phyloP scores from a whole-genome alignment of 2,888 invertebrate genomes.

The Netelia virgata region DNA sequence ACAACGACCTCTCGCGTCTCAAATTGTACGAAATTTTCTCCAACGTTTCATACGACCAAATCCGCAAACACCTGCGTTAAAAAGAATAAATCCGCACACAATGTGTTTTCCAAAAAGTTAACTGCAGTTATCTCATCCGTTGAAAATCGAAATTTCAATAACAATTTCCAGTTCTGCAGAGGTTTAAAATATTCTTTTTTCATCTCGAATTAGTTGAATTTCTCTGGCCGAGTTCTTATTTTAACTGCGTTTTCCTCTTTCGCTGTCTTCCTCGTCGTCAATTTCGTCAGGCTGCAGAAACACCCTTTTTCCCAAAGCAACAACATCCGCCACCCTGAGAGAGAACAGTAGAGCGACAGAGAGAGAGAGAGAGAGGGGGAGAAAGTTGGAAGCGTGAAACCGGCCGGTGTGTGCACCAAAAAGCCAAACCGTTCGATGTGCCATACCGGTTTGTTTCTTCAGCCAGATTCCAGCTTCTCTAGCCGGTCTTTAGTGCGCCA shows the following conservation, averaged over 20 bases:
- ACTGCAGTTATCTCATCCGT: not conserved
- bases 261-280: conserved; percentile 4
- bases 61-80: not conserved
- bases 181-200: not conserved
- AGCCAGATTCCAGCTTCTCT: conserved; percentile 32
- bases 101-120: not conserved
- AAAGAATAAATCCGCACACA: not conserved
- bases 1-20: conserved; percentile 44
- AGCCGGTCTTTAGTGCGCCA: conserved; percentile 35
- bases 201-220: not conserved
- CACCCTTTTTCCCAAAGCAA: conserved; percentile 25
- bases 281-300: conserved; percentile 8
- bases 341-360: not conserved
- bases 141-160: not conserved
- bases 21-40: conserved; percentile 42
- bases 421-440: conserved; percentile 12
- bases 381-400: conserved; percentile 18
- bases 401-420: conserved; percentile 13
- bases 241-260: conserved; percentile 5
- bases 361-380: not conserved
- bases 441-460: conserved; percentile 59
- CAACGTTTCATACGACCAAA: not conserved
- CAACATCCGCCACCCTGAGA: conserved; percentile 47
- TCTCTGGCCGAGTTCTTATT: conserved; percentile 6
- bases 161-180: not conserved